phyloP scores from a whole-genome alignment of 2,888 invertebrate species.

The Eucera pruinosa region DNA sequence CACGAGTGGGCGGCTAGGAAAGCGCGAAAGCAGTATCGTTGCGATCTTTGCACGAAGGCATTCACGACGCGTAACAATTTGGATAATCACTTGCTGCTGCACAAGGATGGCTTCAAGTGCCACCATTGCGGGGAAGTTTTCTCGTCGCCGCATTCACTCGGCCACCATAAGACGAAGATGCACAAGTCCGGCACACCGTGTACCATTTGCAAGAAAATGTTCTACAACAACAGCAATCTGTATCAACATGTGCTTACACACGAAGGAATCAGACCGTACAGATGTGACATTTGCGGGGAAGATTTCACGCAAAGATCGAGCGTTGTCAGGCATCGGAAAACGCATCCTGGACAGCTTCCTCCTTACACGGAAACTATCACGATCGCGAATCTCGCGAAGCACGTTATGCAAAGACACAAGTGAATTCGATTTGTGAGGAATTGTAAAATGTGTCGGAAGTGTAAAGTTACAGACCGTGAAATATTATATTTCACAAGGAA shows the following conservation, averaged over 20 bases:
- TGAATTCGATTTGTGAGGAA: background rate
- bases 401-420: conserved; percentile 21
- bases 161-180: conserved; percentile 63
- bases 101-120: conserved; percentile 64
- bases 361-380: conserved; percentile 29
- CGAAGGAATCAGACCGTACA: conserved; percentile 75
- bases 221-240: conserved; percentile 69
- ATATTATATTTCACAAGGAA: too few relatives aligned
- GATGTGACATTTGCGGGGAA: conserved; percentile 75
- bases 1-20: conserved; percentile 58
- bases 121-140: conserved; percentile 28
- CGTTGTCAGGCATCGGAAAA: conserved; percentile 72
- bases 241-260: conserved; percentile 77
- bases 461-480: too few relatives aligned
- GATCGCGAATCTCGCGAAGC: conserved; percentile 44
- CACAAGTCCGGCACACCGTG: conserved; percentile 67
- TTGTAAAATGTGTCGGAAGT: too few relatives aligned
- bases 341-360: conserved; percentile 73
- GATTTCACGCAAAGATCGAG: conserved; percentile 75
- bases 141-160: background rate
- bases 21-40: conserved; percentile 44
- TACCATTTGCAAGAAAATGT: conserved; percentile 70
- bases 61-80: conserved; percentile 61
- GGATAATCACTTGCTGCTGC: conserved; percentile 66
- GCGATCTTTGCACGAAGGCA: conserved; percentile 61